Evolutionary conservation across 2,797 vertebrate genomes (phyloP).

Genomic region (Sebastes trivittatus): DNA sequence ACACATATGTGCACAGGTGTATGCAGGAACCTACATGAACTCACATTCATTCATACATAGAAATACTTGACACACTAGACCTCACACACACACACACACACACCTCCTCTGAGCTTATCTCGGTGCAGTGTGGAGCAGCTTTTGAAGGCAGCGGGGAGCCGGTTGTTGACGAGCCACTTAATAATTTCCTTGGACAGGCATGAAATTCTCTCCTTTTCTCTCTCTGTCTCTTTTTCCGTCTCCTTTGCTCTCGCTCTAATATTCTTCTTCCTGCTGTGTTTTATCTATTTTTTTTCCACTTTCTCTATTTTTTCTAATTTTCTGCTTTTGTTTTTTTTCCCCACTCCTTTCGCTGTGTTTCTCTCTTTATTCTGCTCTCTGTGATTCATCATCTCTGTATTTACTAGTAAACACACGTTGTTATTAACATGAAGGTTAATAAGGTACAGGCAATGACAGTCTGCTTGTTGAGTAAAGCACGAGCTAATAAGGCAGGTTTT

Average conservation of each 20-base stretch:
- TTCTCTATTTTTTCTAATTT: conserved; percentile 15
- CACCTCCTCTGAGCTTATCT: conserved; percentile 60
- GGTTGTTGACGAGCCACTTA: conserved; percentile 75
- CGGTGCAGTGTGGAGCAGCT: conserved; percentile 47
- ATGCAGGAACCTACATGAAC: conserved; percentile 18
- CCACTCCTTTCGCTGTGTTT: not conserved
- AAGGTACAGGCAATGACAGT: not conserved
- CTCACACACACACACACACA: conserved; percentile 25
- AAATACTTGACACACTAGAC: conserved; percentile 28
- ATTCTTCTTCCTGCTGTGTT: conserved; percentile 39
- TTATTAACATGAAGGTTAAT: conserved; percentile 15
- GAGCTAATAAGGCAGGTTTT: not conserved
- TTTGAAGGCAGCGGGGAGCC: conserved; percentile 70
- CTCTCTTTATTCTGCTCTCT: not conserved
- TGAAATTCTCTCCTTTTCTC: conserved; percentile 70
- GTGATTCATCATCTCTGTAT: not conserved
- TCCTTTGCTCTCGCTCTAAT: conserved; percentile 42
- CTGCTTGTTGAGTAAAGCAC: not conserved
- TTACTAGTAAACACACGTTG: not conserved
- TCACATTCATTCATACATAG: conserved; percentile 35
- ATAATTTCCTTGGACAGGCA: conserved; percentile 78
- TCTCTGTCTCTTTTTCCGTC: conserved; percentile 42
- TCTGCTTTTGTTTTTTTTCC: conserved; percentile 11
- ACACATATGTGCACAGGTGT: conserved; percentile 9
- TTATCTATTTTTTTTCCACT: conserved; percentile 19